These are phyloP conservation scores for Antechinus stuartii DNA, from an alignment of 2,113 vertebrate species.

Conservation along the genomic window DNA sequence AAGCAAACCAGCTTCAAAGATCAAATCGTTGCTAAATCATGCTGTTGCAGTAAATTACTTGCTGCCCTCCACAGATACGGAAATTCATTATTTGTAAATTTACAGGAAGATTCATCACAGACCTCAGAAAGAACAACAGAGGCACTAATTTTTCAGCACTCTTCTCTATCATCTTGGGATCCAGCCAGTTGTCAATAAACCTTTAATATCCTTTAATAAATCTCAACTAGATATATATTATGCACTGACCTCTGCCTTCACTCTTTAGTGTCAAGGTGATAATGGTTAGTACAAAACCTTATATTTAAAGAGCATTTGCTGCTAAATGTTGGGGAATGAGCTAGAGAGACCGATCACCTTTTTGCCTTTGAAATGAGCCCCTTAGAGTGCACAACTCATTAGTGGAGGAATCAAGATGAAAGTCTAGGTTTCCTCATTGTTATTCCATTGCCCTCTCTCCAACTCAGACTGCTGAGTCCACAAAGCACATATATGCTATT, in stretches of 20 bases:
- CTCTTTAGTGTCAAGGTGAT: background rate
- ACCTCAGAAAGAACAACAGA: background rate
- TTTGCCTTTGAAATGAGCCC: background rate
- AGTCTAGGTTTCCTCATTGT: background rate
- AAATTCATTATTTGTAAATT: background rate
- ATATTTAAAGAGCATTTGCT: background rate
- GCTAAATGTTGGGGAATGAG: background rate
- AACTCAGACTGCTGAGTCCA: background rate
- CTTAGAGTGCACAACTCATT: background rate
- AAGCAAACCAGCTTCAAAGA: background rate
- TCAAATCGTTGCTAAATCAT: background rate
- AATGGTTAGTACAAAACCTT: background rate
- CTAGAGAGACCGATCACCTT: background rate
- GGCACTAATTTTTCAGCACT: background rate
- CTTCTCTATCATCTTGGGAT: background rate
- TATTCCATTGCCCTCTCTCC: background rate
- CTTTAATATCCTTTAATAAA: background rate
- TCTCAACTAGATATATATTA: background rate
- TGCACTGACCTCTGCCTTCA: background rate
- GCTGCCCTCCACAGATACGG: background rate
- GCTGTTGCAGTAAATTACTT: background rate
- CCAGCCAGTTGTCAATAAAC: background rate
- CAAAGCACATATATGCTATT: background rate
- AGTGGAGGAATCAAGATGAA: background rate
- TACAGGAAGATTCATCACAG: background rate